Base-by-base conservation (phyloP, 2,888 invertebrate genomes). In the Dermolepida albohirtum region DNA sequence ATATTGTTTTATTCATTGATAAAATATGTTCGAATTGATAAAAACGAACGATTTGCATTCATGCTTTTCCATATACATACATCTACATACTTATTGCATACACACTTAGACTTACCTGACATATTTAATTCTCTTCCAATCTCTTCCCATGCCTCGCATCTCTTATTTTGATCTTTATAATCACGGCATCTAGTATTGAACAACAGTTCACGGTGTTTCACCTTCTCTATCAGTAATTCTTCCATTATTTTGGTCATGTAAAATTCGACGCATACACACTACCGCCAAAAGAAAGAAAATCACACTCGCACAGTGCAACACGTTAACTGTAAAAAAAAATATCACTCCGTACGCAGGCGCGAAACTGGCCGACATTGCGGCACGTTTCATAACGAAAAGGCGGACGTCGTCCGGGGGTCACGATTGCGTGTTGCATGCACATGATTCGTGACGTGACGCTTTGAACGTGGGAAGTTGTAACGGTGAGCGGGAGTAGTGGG, bases 131-230 rank as follows among this genome's bases (percentile, higher is more conserved):
- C 64, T 49, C 47, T 64, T 1, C 68, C 71, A 34, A 71, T 70
- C 57, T 70, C 70, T 54, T 71, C 70, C 71, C 71, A 71, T 17
- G 71, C 70, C 27, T 63, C 54, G 41, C 68, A 70, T 22, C 71
- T 66, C 34, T 66, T 59, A 11, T 64, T 51, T 43, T 59, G 66
- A 27, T 71, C 71, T 22, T 67, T 68, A 50, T 71, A 71, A 14
- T 66, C 62, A 16, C 49, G 29, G 10, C 55, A 64, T 2, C 52
- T 49, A 14, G 57, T 43, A 62, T 71, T 70, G 57, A 70, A 71
- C 7, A 71, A 64, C 17, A 71, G 39, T 52, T 70, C 70, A 50
- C 67, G 66, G 41, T 52, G 34, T 43, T 66, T 65, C 17, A 71
- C 71, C 63, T 70, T 57, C 43, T 70, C 70, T 14, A 71, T 71